A percentile compares a stretch with the other conserved stretches of the same genome.
These are phyloP conservation scores for Blennius ocellaris DNA, from an alignment of 2,113 vertebrate species.

Conservation along the genomic window DNA sequence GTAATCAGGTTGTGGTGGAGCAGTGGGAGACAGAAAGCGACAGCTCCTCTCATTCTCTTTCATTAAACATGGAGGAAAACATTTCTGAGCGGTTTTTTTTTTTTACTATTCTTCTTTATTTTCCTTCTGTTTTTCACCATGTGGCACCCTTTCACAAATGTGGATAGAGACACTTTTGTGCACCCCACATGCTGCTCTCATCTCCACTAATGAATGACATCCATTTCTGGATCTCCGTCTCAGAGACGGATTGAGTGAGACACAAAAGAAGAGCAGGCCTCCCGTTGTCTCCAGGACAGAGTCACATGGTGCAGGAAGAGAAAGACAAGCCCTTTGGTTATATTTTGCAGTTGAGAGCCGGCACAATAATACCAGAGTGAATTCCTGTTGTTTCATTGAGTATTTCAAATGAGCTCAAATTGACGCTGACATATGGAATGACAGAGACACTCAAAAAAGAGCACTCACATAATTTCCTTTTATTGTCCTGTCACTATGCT, in stretches of 20 bases:
- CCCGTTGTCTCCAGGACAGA: conserved; percentile 49
- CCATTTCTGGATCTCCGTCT: conserved; percentile 57
- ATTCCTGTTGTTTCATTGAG: conserved; percentile 19
- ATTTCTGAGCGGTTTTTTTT: conserved; percentile 28
- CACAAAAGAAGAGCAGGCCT: conserved; percentile 47
- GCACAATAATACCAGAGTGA: conserved; percentile 3
- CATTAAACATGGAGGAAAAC: conserved; percentile 64
- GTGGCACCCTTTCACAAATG: conserved; percentile 45
- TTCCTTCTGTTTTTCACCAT: conserved; percentile 35
- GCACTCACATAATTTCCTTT: too few relatives aligned
- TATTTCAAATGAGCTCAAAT: conserved; percentile 14
- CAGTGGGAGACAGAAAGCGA: conserved; percentile 63
- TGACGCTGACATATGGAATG: background rate
- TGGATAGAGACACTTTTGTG: conserved; percentile 30
- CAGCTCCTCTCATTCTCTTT: conserved; percentile 60
- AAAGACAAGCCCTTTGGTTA: conserved; percentile 27
- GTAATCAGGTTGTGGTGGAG: conserved; percentile 73
- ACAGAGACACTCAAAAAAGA: background rate
- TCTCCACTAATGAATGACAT: conserved; percentile 66
- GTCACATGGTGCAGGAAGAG: conserved; percentile 32
- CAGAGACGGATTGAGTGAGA: conserved; percentile 48
- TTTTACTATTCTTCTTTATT: conserved; percentile 33
- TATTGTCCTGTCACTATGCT: background rate
- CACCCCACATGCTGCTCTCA: conserved; percentile 53
- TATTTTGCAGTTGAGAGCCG: conserved; percentile 12